A percentile compares a stretch with the other conserved stretches of the same genome.
These are phyloP conservation scores for Platichthys flesus DNA, from an alignment of 2,113 vertebrate genomes.

Conservation along the genomic window DNA sequence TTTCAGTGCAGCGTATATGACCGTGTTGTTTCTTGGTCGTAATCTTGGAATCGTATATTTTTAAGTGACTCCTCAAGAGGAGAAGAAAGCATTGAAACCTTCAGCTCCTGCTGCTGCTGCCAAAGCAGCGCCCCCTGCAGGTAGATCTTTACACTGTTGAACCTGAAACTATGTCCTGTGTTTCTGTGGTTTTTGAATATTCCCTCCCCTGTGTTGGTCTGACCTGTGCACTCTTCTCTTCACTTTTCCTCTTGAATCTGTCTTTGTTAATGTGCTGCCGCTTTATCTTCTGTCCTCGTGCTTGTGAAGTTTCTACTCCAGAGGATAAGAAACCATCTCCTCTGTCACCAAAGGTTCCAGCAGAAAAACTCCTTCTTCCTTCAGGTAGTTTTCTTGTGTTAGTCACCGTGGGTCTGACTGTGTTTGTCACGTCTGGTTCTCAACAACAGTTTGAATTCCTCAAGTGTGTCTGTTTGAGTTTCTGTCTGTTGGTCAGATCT, in stretches of 20 bases:
- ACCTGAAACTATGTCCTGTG: neutral
- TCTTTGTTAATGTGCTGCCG: slow-evolving; percentile 8
- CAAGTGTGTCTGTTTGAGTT: neutral
- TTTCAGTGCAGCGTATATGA: slow-evolving; percentile 5
- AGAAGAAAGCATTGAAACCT: slow-evolving; percentile 52
- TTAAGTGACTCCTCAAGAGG: slow-evolving; percentile 53
- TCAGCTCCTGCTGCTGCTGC: slow-evolving; percentile 21
- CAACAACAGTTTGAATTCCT: slow-evolving; percentile 10
- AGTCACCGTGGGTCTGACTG: neutral
- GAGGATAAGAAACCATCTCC: slow-evolving; percentile 55
- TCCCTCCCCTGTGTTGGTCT: neutral
- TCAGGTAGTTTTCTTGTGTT: slow-evolving; percentile 60
- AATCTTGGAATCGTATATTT: slow-evolving; percentile 53
- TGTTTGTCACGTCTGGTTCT: neutral
- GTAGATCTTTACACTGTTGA: slow-evolving; percentile 21
- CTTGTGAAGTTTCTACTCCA: slow-evolving; percentile 55
- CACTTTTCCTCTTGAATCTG: slow-evolving; percentile 6
- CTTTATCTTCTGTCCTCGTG: slow-evolving; percentile 26
- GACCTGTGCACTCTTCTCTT: neutral
- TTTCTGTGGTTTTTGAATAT: too few species aligned
- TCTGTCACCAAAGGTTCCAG: slow-evolving; percentile 22
- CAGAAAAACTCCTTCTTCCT: slow-evolving; percentile 19
- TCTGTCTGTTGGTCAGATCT: slow-evolving; percentile 28
- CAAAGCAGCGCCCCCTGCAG: slow-evolving; percentile 27
- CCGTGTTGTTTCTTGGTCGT: slow-evolving; percentile 9